Conservation (phyloP, 2,113 vertebrate genomes). For the Gavia stellata region DNA sequence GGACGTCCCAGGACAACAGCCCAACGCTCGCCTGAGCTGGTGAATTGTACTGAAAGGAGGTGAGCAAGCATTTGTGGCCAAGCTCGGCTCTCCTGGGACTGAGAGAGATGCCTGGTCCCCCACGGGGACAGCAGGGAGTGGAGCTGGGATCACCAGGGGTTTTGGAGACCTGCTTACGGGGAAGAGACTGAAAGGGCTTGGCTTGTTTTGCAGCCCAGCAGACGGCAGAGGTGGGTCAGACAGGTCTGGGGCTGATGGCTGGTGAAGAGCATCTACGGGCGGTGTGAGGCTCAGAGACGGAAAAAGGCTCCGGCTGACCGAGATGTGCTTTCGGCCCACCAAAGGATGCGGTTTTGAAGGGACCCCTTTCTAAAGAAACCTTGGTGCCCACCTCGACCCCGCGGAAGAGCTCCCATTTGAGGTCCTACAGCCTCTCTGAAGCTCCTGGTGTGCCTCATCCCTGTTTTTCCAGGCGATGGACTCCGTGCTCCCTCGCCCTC, state of each 20-base stretch:
- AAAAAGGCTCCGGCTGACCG: neutral
- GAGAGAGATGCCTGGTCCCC: neutral
- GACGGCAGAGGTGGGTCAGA: neutral
- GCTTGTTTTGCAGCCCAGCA: neutral
- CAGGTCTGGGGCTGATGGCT: neutral
- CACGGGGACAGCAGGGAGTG: rapidly evolving
- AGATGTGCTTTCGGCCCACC: neutral
- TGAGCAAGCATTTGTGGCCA: neutral
- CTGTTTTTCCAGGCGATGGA: neutral
- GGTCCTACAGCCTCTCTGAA: neutral
- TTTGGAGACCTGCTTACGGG: neutral
- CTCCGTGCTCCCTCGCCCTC: neutral
- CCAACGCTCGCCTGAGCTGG: rapidly evolving
- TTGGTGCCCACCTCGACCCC: no score
- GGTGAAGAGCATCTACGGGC: neutral
- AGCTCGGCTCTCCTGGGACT: neutral
- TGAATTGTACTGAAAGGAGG: neutral
- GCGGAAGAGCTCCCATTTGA: neutral
- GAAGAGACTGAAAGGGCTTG: neutral
- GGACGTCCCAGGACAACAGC: rapidly evolving
- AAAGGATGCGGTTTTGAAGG: neutral
- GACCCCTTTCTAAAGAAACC: neutral
- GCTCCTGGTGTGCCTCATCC: neutral
- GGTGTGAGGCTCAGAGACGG: neutral
- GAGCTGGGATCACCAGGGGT: neutral